Percentiles rank a stretch among this genome's conserved stretches.
Evolutionary conservation across 1,140 invertebrate genomes (phyloP).

Genomic region (Drosophila santomea): DNA sequence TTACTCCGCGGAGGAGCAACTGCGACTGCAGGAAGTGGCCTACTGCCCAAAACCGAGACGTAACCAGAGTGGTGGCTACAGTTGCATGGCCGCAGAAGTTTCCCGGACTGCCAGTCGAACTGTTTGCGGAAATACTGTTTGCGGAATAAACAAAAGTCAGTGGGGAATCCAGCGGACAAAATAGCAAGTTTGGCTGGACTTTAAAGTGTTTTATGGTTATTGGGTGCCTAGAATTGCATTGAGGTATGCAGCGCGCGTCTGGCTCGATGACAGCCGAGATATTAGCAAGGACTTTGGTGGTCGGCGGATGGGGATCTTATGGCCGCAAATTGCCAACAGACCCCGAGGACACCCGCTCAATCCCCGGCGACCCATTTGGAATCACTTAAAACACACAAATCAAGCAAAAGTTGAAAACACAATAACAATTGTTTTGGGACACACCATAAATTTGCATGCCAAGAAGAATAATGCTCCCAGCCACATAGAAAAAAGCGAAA

Average conservation of each 20-base stretch:
- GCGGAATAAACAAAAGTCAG: constrained; percentile 71
- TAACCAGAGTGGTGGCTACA: constrained; percentile 28
- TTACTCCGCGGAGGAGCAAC: constrained; percentile 13
- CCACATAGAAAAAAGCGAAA: constrained; percentile 65
- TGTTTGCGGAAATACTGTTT: constrained; percentile 69
- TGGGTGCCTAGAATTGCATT: constrained; percentile 70
- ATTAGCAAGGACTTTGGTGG: constrained; percentile 55
- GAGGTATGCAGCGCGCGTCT: constrained; percentile 57
- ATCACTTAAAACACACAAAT: constrained; percentile 83
- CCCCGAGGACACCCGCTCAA: not conserved
- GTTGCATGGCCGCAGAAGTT: constrained; percentile 64
- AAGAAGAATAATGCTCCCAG: constrained; percentile 57
- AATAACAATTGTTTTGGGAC: constrained; percentile 83
- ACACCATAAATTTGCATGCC: constrained; percentile 83
- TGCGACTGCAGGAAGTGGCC: constrained; percentile 66
- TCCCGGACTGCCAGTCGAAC: constrained; percentile 70
- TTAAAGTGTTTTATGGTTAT: constrained; percentile 78
- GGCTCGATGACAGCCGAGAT: constrained; percentile 67
- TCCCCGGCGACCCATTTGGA: constrained; percentile 78
- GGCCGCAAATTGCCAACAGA: constrained; percentile 36
- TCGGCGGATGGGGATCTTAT: constrained; percentile 1
- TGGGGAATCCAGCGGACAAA: constrained; percentile 45
- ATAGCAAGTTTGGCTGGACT: constrained; percentile 24
- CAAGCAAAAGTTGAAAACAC: constrained; percentile 83
- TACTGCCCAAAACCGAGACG: constrained; percentile 49